phyloP scores from a whole-genome alignment of 1,140 invertebrate genomes.

The Bilobella aurantiaca region DNA sequence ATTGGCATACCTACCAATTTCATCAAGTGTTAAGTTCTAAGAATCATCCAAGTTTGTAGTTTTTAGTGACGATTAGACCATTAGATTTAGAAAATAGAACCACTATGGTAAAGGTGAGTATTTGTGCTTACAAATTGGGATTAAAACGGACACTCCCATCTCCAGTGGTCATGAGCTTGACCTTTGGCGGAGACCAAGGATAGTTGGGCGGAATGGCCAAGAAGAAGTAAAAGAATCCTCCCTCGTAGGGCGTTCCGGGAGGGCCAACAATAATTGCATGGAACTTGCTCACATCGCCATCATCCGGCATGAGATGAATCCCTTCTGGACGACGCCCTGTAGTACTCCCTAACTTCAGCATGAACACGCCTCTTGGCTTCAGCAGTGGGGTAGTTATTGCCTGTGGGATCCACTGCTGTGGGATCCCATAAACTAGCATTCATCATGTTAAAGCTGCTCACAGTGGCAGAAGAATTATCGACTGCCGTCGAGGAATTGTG shows the following conservation, averaged over 20 bases:
- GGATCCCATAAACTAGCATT: background rate
- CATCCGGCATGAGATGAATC: conserved; percentile 49
- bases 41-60: too few species aligned
- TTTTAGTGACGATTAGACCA: too few species aligned
- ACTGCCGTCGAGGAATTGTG: too few species aligned
- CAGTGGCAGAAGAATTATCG: too few species aligned
- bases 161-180: conserved; percentile 53
- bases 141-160: conserved; percentile 51
- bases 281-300: conserved; percentile 46
- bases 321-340: conserved; percentile 34
- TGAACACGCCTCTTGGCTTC: background rate
- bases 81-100: too few species aligned
- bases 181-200: conserved; percentile 48
- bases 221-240: conserved; percentile 53
- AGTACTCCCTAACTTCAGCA: background rate
- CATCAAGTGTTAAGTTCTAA: too few species aligned
- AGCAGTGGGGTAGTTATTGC: background rate
- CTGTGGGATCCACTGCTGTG: background rate
- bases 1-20: conserved; percentile 41
- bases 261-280: conserved; percentile 54
- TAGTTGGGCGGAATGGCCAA: conserved; percentile 49
- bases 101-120: background rate
- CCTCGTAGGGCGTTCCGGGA: conserved; percentile 56
- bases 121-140: conserved; percentile 47
- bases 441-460: too few species aligned